A percentile compares a stretch with the other conserved stretches of the same genome.
phyloP scores from a whole-genome alignment of 2,797 vertebrate genomes.

The Eulemur mongoz region DNA sequence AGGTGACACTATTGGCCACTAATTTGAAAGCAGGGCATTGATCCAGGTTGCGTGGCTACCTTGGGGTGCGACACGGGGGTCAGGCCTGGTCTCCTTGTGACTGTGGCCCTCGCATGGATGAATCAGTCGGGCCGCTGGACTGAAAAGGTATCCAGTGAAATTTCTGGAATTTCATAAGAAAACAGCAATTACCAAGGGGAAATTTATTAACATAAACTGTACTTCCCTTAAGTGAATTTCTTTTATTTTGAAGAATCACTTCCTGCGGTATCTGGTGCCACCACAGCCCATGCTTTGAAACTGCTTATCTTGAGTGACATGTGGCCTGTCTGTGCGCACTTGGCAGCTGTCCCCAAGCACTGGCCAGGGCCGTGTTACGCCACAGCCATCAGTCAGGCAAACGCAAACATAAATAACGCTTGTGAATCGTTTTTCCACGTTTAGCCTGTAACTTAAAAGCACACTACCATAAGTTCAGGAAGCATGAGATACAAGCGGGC shows the following conservation, averaged over 20 bases:
- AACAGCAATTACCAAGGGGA: neutral
- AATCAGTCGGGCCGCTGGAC: neutral
- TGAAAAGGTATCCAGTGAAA: neutral
- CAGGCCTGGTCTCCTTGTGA: neutral
- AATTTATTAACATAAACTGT: neutral
- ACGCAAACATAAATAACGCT: neutral
- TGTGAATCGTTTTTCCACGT: neutral
- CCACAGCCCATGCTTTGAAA: neutral
- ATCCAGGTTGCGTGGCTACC: neutral
- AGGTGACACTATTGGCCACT: neutral
- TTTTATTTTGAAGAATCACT: constrained; percentile 13
- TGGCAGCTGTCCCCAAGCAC: neutral
- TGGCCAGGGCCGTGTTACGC: neutral
- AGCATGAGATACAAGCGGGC: neutral
- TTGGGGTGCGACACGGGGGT: neutral
- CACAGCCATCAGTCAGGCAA: neutral
- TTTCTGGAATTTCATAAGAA: constrained; percentile 21
- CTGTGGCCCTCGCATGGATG: neutral
- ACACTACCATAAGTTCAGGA: neutral
- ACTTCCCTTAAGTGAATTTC: neutral
- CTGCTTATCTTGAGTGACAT: neutral
- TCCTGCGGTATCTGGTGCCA: neutral
- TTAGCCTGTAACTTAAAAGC: neutral
- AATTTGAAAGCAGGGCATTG: neutral
- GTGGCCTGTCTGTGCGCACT: neutral